Evolutionary conservation across 2,888 invertebrate genomes (phyloP).

Genomic region (Portevinia maculata): DNA sequence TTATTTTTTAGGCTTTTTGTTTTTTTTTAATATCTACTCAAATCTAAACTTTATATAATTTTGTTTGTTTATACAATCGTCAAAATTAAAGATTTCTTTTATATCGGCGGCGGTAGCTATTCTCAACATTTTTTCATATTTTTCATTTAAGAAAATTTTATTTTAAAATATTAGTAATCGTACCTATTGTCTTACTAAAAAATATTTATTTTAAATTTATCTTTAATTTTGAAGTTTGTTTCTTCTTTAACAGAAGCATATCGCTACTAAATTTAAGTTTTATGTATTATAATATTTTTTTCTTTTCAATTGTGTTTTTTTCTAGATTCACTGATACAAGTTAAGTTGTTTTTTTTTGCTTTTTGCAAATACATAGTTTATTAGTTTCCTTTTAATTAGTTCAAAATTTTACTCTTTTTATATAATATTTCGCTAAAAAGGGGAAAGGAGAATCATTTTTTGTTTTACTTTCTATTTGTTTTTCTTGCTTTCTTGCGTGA

Average conservation of each 20-base stretch:
- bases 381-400: constrained; percentile 53
- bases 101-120: constrained; percentile 73
- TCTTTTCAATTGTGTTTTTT: constrained; percentile 33
- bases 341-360: constrained; percentile 39
- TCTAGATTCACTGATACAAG: constrained; percentile 61
- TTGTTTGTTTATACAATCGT: constrained; percentile 69
- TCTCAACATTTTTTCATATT: constrained; percentile 50
- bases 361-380: constrained; percentile 50
- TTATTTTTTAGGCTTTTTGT: constrained; percentile 31
- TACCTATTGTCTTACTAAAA: constrained; percentile 71
- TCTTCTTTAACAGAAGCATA: constrained; percentile 60
- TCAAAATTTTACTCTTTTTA: constrained; percentile 68
- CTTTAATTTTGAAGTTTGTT: constrained; percentile 58
- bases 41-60: constrained; percentile 65
- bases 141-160: constrained; percentile 49
- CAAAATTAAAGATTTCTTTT: constrained; percentile 60
- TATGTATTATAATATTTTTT: constrained; percentile 43
- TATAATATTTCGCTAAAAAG: constrained; percentile 76
- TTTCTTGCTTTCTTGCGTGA: constrained; percentile 70
- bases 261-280: constrained; percentile 53
- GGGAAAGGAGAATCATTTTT: constrained; percentile 73
- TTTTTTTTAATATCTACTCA: constrained; percentile 63
- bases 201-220: constrained; percentile 69
- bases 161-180: constrained; percentile 64
- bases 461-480: constrained; percentile 64